phyloP scores from a whole-genome alignment of 2,113 vertebrate genomes.

The Saimiri boliviensis region DNA sequence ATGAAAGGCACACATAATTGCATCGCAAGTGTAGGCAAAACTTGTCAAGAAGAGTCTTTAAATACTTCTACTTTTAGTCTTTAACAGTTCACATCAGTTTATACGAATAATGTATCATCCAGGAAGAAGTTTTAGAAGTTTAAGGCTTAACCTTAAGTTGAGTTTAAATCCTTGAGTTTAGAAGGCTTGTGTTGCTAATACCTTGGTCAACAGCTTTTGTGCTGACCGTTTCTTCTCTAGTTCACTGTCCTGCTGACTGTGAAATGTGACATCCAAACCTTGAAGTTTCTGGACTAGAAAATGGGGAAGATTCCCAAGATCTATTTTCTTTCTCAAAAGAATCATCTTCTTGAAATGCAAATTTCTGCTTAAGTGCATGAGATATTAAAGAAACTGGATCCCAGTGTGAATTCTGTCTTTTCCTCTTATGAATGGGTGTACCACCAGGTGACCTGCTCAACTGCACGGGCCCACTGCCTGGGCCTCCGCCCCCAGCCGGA shows the following conservation, averaged over 20 bases:
- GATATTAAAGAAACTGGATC: slow-evolving; percentile 94
- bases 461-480: too few species aligned
- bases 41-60: slow-evolving; percentile 45
- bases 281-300: slow-evolving; percentile 92
- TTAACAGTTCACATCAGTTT: slow-evolving; percentile 21
- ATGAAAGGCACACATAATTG: slow-evolving; percentile 34
- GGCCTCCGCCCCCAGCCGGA: too few species aligned
- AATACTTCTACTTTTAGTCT: not conserved
- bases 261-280: slow-evolving; percentile 72
- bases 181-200: not conserved
- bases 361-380: slow-evolving; percentile 93
- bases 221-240: slow-evolving; percentile 33
- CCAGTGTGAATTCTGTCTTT: slow-evolving; percentile 73
- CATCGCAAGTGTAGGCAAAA: not conserved
- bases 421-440: slow-evolving; percentile 88
- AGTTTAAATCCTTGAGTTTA: too few species aligned
- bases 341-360: slow-evolving; percentile 87
- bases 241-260: slow-evolving; percentile 65
- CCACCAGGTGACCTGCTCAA: slow-evolving; percentile 97
- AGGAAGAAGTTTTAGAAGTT: not conserved
- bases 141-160: not conserved
- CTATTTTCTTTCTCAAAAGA: slow-evolving; percentile 93
- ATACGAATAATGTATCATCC: not conserved
- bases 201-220: not conserved
- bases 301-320: slow-evolving; percentile 89